Evolutionary conservation across 2,888 invertebrate genomes (phyloP), one percentile per base, ranked within the genome.

Genomic region (Tipula confusa): DNA sequence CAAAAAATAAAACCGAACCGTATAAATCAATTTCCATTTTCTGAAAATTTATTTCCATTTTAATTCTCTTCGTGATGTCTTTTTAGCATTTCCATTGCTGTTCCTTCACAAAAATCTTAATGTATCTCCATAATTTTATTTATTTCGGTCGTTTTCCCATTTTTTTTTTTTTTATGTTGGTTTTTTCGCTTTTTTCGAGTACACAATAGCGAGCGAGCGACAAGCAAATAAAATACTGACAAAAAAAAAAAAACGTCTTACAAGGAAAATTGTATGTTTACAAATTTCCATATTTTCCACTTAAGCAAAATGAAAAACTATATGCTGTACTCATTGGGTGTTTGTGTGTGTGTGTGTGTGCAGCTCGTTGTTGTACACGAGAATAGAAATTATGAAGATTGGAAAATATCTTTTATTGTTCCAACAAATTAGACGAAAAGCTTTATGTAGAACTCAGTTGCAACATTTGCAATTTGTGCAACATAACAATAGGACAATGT

Each of bases 261-360:
- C 64, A 64, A 24, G 24, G 15, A 48, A 48, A 64, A n/a, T n/a
- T n/a, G n/a, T n/a, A n/a, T n/a, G n/a, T n/a, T n/a, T n/a, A 64
- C 1, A 24, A 24, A 24, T 64, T 64, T 64, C 24, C 24, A 64
- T 24, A 64, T 64, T 9, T 64, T 64, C 64, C 64, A 64, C 64
- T 64, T 64, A 64, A 64, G 24, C 64, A 64, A 64, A 64, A 64
- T 64, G 64, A 64, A 64, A 64, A 64, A 64, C 64, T 18, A 64
- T 9, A n/a, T 64, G 24, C 24, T 64, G 24, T 18, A 4, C 24
- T n/a, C n/a, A n/a, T n/a, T n/a, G n/a, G n/a, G n/a, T n/a, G n/a
- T n/a, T n/a, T n/a, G n/a, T n/a, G n/a, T n/a, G n/a, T n/a, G n/a
- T n/a, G n/a, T n/a, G n/a, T n/a, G n/a, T n/a, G n/a, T n/a, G n/a